A percentile compares a stretch with the other conserved stretches of the same genome.
These are phyloP conservation scores for Hestina assimilis DNA, from an alignment of 1,140 invertebrate species.

Conservation along the genomic window DNA sequence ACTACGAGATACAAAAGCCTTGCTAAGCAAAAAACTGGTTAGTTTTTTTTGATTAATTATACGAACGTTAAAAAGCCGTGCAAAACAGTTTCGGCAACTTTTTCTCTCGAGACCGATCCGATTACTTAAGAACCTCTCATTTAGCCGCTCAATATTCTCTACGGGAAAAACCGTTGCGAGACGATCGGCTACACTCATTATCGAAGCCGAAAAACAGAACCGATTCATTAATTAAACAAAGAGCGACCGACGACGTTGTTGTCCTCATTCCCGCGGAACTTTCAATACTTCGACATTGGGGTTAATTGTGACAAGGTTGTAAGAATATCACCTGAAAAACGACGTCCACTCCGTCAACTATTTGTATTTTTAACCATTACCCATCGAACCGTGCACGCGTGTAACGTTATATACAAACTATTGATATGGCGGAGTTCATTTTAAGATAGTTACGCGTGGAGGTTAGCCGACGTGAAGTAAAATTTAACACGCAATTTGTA, in stretches of 20 bases:
- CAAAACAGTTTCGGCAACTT: background rate
- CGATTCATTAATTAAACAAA: slow-evolving; percentile 52
- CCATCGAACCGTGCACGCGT: slow-evolving; percentile 15
- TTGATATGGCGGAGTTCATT: slow-evolving; percentile 25
- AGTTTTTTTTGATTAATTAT: background rate
- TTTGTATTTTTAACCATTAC: slow-evolving; percentile 15
- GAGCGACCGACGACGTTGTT: slow-evolving; percentile 39
- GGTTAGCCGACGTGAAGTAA: slow-evolving; percentile 72
- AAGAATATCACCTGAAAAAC: slow-evolving; percentile 63
- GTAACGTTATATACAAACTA: background rate
- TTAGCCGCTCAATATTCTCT: slow-evolving; percentile 7
- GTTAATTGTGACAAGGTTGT: slow-evolving; percentile 71
- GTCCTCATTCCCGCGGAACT: slow-evolving; percentile 64
- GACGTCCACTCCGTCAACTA: slow-evolving; percentile 26
- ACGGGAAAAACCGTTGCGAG: slow-evolving; percentile 13
- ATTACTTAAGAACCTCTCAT: slow-evolving; percentile 9
- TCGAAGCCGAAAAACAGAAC: slow-evolving; percentile 38
- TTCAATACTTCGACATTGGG: slow-evolving; percentile 57
- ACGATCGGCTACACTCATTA: slow-evolving; percentile 24
- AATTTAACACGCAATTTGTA: slow-evolving; percentile 75
- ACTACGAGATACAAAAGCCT: too few relatives aligned
- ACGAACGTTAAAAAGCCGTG: background rate
- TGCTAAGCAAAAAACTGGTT: too few relatives aligned
- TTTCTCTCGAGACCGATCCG: slow-evolving; percentile 8
- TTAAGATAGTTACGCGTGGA: slow-evolving; percentile 44